Evolutionary conservation across 1,140 invertebrate genomes (phyloP).

Genomic region (Pseudomyrmex pallidus): DNA sequence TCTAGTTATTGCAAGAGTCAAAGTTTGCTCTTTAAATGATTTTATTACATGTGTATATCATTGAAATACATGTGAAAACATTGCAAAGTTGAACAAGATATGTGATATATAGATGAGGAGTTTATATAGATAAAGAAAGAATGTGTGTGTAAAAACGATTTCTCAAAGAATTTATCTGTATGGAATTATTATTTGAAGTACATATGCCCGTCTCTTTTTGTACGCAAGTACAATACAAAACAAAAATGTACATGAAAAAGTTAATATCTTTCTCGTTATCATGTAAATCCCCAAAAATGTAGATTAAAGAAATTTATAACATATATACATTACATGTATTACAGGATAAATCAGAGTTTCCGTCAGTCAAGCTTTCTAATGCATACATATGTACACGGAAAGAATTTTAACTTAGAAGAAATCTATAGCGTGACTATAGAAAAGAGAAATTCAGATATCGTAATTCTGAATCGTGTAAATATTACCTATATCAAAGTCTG

Average conservation of each 20-base stretch:
- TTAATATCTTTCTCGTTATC: conserved; percentile 38
- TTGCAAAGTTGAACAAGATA: conserved; percentile 24
- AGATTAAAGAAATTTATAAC: conserved; percentile 36
- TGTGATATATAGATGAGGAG: conserved; percentile 23
- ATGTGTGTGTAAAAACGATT: neutral
- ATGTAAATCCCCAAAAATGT: conserved; percentile 52
- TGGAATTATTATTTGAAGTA: conserved; percentile 51
- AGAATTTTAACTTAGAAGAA: no score
- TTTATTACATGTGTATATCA: conserved; percentile 25
- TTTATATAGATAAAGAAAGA: neutral
- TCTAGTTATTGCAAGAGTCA: conserved; percentile 20
- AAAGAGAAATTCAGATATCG: no score
- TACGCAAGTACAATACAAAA: conserved; percentile 27
- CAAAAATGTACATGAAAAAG: neutral
- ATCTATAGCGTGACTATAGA: no score
- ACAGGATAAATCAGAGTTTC: conserved; percentile 35
- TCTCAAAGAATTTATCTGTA: conserved; percentile 35
- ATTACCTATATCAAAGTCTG: conserved; percentile 70
- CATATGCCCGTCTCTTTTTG: conserved; percentile 31
- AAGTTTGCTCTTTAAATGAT: conserved; percentile 9
- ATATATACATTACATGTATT: conserved; percentile 54
- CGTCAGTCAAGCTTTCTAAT: neutral
- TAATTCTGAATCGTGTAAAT: conserved; percentile 50
- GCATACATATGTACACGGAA: neutral
- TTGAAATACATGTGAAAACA: conserved; percentile 14